These are phyloP conservation scores for Cisticola juncidis DNA, from an alignment of 2,113 vertebrate species.

Conservation along the genomic window DNA sequence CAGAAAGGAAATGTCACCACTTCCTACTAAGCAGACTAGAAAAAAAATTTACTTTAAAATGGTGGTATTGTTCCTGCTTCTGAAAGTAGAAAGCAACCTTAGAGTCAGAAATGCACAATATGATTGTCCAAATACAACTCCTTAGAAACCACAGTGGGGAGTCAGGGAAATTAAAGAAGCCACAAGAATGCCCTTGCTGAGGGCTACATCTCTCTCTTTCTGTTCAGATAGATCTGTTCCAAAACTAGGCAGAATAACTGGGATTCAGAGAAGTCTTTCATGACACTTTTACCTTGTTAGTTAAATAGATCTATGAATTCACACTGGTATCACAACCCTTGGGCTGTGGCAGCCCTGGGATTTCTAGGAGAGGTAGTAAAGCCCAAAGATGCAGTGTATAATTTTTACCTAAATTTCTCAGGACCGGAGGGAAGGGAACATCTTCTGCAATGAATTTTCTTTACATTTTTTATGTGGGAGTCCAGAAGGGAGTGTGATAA, in stretches of 20 bases:
- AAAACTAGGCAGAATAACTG: not conserved
- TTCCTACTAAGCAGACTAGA: not conserved
- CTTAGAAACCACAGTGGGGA: not conserved
- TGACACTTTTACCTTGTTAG: not conserved
- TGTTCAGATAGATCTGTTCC: not conserved
- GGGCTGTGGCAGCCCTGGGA: not conserved
- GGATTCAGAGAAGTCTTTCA: not conserved
- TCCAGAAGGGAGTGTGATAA: not conserved
- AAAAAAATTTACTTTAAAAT: not conserved
- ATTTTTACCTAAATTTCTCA: not conserved
- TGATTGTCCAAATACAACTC: not conserved
- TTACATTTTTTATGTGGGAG: not conserved
- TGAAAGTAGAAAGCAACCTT: not conserved
- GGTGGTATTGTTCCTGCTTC: not conserved
- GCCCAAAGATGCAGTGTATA: not conserved
- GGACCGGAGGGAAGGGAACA: not conserved
- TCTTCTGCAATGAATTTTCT: not conserved
- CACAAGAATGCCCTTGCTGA: not conserved
- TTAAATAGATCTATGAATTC: not conserved
- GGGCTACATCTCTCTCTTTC: not conserved
- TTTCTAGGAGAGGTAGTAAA: not conserved
- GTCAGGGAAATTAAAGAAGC: not conserved
- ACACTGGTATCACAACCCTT: not conserved
- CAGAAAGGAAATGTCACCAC: not conserved
- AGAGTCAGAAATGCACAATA: not conserved